A percentile compares a stretch with the other conserved stretches of the same genome.
Evolutionary conservation across 2,888 invertebrate species (phyloP).

Genomic region (Vanessa cardui): DNA sequence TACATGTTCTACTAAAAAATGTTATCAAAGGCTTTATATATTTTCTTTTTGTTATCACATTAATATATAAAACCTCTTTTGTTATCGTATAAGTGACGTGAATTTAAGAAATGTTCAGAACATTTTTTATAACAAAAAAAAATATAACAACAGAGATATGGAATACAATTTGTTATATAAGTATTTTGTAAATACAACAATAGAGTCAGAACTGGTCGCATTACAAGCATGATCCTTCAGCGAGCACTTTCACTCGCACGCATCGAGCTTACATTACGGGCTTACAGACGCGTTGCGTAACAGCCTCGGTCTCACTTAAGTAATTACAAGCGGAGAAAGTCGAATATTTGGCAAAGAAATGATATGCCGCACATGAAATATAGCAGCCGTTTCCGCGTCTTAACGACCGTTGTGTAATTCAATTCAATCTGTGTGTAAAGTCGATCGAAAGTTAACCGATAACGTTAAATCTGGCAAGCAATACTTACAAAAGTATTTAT

Average conservation of each 20-base stretch:
- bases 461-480: slow-evolving; percentile 13
- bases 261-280: slow-evolving; percentile 49
- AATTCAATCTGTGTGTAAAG: slow-evolving; percentile 24
- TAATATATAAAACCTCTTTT: too few species aligned
- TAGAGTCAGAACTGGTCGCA: slow-evolving; percentile 33
- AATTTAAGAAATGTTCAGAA: too few species aligned
- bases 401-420: slow-evolving; percentile 53
- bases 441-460: slow-evolving; percentile 1
- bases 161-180: not conserved
- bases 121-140: not conserved
- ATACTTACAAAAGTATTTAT: slow-evolving; percentile 64
- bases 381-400: slow-evolving; percentile 56
- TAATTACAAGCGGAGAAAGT: slow-evolving; percentile 75
- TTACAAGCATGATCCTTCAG: slow-evolving; percentile 47
- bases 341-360: slow-evolving; percentile 70
- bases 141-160: not conserved
- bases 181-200: slow-evolving; percentile 21
- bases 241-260: slow-evolving; percentile 58
- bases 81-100: too few species aligned
- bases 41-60: too few species aligned
- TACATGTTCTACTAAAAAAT: too few species aligned
- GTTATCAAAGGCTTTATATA: too few species aligned
- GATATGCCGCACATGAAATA: slow-evolving; percentile 63
- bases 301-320: slow-evolving; percentile 47
- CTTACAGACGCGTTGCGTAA: slow-evolving; percentile 59